These are phyloP conservation scores for Umimayanthus chanpuru DNA, from an alignment of 92 coral and sea anemone species.

Conservation along the genomic window DNA sequence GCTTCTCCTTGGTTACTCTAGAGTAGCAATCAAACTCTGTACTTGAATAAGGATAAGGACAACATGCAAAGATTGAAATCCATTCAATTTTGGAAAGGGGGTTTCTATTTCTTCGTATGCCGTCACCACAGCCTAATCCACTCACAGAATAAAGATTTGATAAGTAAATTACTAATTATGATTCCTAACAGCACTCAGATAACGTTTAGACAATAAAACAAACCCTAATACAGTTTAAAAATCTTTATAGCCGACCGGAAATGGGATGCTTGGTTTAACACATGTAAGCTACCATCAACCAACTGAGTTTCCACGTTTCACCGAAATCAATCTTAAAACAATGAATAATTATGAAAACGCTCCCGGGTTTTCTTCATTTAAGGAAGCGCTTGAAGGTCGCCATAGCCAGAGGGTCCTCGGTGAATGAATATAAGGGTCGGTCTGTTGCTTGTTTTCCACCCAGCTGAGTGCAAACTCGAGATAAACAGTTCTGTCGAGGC, in stretches of 20 bases:
- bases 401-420: not conserved
- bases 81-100: no score
- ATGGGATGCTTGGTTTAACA: not conserved
- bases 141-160: not conserved
- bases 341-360: not conserved
- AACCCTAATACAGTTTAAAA: not conserved
- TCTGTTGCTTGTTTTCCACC: not conserved
- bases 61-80: not conserved
- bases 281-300: not conserved
- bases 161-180: not conserved
- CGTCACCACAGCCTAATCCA: no score
- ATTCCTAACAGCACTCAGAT: not conserved
- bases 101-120: no score
- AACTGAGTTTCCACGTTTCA: not conserved
- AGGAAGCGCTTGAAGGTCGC: not conserved
- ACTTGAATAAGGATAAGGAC: not conserved
- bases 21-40: not conserved
- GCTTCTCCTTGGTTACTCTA: not conserved
- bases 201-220: not conserved
- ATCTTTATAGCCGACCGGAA: no score
- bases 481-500: not conserved
- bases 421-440: not conserved
- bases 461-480: not conserved
- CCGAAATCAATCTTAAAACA: not conserved
- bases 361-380: not conserved